A percentile compares a stretch with the other conserved stretches of the same genome.
These are phyloP conservation scores for Euplagia quadripunctaria DNA, from an alignment of 2,888 invertebrate species.

Conservation along the genomic window DNA sequence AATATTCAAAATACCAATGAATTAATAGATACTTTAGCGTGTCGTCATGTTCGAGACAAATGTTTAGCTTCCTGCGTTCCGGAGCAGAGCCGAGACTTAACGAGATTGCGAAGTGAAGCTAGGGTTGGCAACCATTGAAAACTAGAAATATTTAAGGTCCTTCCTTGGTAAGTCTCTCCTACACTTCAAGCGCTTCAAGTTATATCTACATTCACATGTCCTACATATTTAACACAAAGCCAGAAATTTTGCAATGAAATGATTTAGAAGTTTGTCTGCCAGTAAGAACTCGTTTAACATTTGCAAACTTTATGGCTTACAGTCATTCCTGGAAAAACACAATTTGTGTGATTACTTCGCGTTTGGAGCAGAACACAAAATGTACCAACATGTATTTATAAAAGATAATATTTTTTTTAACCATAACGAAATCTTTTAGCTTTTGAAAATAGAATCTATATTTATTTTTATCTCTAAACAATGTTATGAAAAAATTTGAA, in stretches of 20 bases:
- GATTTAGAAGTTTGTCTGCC: no score
- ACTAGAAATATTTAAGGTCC: background rate
- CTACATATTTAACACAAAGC: no score
- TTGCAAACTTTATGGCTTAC: background rate
- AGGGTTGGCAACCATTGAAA: slow-evolving; percentile 4
- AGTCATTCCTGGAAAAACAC: background rate
- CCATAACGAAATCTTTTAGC: no score
- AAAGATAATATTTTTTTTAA: no score
- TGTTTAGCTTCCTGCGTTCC: slow-evolving; percentile 46
- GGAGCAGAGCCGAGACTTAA: slow-evolving; percentile 8
- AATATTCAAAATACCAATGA: slow-evolving; percentile 40
- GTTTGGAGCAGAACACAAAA: background rate
- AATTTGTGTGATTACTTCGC: background rate
- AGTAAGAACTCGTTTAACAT: background rate
- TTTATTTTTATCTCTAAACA: no score
- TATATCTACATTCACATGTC: no score
- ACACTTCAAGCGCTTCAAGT: no score
- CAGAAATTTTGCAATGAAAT: no score
- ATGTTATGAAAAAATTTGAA: no score
- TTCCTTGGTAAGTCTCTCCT: no score
- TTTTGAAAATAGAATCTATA: no score
- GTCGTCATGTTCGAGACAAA: slow-evolving; percentile 36
- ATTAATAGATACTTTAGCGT: slow-evolving; percentile 36
- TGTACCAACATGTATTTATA: no score
- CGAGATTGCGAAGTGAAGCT: slow-evolving; percentile 26